Evolutionary conservation across 92 coral and sea anemone species (phyloP).

Genomic region (Micromussa lordhowensis): DNA sequence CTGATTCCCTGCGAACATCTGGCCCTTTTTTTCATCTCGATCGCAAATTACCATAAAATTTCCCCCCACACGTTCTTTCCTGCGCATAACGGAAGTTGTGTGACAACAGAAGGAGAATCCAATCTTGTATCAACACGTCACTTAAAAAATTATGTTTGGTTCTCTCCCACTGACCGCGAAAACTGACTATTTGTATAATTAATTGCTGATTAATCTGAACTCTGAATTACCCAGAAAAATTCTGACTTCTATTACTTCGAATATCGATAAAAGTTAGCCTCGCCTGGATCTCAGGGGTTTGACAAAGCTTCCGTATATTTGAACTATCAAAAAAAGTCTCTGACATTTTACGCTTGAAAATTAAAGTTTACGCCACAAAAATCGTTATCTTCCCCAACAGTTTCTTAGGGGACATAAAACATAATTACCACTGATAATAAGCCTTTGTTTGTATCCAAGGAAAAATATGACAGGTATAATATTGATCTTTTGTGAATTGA

Average conservation of each 20-base stretch:
- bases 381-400: background rate
- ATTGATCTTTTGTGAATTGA: background rate
- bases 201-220: background rate
- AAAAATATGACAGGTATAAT: background rate
- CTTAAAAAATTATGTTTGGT: background rate
- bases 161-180: background rate
- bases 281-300: background rate
- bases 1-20: slow-evolving; percentile 32
- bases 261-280: background rate
- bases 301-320: no score
- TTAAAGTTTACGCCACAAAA: background rate
- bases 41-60: slow-evolving; percentile 35
- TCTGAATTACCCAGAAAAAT: background rate
- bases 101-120: slow-evolving; percentile 29
- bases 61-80: background rate
- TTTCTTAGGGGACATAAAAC: background rate
- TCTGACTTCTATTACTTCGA: background rate
- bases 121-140: slow-evolving; percentile 5
- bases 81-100: slow-evolving; percentile 49
- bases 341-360: background rate
- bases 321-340: no score
- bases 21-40: background rate
- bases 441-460: background rate
- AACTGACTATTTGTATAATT: background rate
- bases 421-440: background rate